These are phyloP conservation scores for Brachystomella parvula DNA, from an alignment of 1,140 invertebrate genomes.

Conservation along the genomic window DNA sequence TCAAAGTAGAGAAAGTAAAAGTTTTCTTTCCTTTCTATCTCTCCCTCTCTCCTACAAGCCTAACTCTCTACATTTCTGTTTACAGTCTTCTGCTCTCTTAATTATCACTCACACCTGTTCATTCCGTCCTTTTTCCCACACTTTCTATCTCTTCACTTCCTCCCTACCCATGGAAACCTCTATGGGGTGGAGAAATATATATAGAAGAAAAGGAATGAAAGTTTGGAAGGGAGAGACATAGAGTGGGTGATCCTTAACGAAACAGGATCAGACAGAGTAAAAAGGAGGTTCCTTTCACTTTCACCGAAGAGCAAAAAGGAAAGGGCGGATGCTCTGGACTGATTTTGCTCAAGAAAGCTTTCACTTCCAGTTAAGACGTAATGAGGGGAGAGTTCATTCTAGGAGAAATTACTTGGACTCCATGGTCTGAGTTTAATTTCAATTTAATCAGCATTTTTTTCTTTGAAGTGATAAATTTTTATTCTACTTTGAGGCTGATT, in stretches of 20 bases:
- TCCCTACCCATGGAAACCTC: slow-evolving; percentile 23
- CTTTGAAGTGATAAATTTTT: background rate
- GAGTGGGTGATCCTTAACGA: background rate
- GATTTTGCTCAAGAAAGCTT: too few species aligned
- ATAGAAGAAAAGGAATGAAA: background rate
- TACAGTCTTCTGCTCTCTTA: slow-evolving; percentile 35
- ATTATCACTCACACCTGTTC: slow-evolving; percentile 38
- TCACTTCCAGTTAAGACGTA: background rate
- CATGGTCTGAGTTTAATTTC: too few species aligned
- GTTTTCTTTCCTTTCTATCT: background rate
- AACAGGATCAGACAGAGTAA: background rate
- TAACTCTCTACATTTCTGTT: background rate
- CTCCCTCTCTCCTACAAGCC: too few species aligned
- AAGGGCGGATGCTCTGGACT: too few species aligned
- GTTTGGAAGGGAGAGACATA: too few species aligned
- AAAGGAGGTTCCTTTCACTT: background rate
- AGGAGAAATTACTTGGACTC: background rate
- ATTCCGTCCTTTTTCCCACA: slow-evolving; percentile 37
- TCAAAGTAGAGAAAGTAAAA: background rate
- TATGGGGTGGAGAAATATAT: background rate
- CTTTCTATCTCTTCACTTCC: slow-evolving; percentile 28
- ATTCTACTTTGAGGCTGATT: background rate
- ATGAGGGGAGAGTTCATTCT: background rate
- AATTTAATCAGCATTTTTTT: background rate
- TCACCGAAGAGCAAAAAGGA: background rate